These are phyloP conservation scores for Selene dorsalis DNA, from an alignment of 2,797 vertebrate genomes.

Conservation along the genomic window DNA sequence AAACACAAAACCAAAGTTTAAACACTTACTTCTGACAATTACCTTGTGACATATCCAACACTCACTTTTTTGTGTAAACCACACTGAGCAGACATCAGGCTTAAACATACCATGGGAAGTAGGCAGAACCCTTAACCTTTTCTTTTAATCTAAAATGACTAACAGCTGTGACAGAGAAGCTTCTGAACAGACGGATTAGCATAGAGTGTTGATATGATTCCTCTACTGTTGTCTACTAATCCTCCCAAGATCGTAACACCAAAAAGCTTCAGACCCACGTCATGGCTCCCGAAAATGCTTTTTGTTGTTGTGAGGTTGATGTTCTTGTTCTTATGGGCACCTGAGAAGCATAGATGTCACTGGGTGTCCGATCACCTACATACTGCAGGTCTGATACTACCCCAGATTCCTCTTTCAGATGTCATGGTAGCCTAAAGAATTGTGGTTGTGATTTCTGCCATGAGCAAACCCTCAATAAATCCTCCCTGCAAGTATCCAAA, in stretches of 20 bases:
- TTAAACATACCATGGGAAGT: constrained; percentile 9
- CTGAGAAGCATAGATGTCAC: constrained; percentile 56
- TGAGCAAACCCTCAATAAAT: constrained; percentile 57
- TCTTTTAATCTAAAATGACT: constrained; percentile 20
- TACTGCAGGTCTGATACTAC: constrained; percentile 42
- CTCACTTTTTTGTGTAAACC: background rate
- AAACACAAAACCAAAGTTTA: constrained; percentile 28
- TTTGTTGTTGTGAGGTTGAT: constrained; percentile 4
- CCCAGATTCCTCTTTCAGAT: constrained; percentile 35
- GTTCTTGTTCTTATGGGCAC: constrained; percentile 48
- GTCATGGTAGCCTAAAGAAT: constrained; percentile 54
- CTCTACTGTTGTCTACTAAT: background rate
- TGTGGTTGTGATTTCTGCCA: constrained; percentile 48
- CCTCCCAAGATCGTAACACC: background rate
- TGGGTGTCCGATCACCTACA: constrained; percentile 13
- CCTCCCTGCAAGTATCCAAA: constrained; percentile 71
- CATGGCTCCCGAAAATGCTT: constrained; percentile 14
- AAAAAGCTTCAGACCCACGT: constrained; percentile 2
- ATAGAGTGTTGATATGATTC: constrained; percentile 19
- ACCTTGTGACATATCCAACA: background rate
- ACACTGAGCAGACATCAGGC: constrained; percentile 16
- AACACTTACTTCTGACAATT: background rate
- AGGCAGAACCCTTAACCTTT: constrained; percentile 3
- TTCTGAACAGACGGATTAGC: constrained; percentile 17
- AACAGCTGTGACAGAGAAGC: constrained; percentile 13